Percentiles rank a stretch among this genome's conserved stretches.
Conservation (phyloP, 2,797 vertebrate species). For the Phoeniculus purpureus region DNA sequence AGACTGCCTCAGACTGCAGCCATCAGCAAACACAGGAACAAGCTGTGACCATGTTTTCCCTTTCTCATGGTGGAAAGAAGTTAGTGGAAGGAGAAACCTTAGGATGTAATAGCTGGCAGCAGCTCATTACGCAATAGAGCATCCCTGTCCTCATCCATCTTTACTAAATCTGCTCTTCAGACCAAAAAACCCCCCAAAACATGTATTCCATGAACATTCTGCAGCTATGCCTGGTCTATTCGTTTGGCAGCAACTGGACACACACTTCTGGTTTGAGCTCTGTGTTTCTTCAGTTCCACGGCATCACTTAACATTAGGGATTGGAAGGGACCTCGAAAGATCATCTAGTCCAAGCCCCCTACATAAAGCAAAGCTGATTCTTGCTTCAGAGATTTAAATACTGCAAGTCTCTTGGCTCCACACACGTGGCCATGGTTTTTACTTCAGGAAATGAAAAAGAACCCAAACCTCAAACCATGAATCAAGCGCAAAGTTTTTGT, state of each 20-base stretch:
- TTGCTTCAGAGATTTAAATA: not conserved
- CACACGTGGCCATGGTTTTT: not conserved
- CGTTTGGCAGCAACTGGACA: not conserved
- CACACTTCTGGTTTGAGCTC: not conserved
- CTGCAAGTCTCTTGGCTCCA: not conserved
- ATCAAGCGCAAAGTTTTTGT: not conserved
- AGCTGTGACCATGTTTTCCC: not conserved
- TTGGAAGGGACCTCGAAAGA: too few species aligned
- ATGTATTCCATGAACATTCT: not conserved
- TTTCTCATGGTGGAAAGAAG: not conserved
- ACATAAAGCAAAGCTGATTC: not conserved
- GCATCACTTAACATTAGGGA: too few species aligned
- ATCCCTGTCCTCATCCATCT: not conserved
- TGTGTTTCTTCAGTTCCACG: not conserved
- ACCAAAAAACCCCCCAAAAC: not conserved
- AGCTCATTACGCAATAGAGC: not conserved
- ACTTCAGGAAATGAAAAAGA: not conserved
- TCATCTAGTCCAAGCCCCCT: too few species aligned
- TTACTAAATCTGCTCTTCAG: not conserved
- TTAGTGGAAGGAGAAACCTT: not conserved
- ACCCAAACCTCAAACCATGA: not conserved
- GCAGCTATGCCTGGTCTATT: not conserved
- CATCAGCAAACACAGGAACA: not conserved
- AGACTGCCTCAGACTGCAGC: too few species aligned
- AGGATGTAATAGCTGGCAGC: not conserved